Percentiles rank a stretch among this genome's conserved stretches.
These are phyloP conservation scores for Pheosia tremula DNA, from an alignment of 2,888 invertebrate genomes.

Conservation along the genomic window DNA sequence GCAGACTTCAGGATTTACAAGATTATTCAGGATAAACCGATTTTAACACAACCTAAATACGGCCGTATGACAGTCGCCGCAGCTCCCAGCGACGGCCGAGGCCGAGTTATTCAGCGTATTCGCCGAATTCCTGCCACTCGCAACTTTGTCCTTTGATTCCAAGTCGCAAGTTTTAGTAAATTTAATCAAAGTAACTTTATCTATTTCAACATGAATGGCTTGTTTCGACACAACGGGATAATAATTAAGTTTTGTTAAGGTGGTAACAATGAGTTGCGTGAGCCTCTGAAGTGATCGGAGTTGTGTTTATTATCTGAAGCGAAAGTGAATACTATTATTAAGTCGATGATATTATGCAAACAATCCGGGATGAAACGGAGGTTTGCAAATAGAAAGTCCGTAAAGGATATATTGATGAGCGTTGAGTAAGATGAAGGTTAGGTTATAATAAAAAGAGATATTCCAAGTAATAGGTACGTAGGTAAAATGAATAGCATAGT, in stretches of 20 bases:
- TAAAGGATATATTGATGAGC: background rate
- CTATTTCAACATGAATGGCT: constrained; percentile 48
- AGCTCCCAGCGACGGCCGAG: constrained; percentile 15
- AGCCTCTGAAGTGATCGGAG: constrained; percentile 6
- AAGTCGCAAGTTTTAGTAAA: constrained; percentile 45
- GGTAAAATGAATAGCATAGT: too few relatives aligned
- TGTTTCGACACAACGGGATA: constrained; percentile 38
- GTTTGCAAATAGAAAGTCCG: background rate
- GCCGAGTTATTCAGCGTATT: constrained; percentile 32
- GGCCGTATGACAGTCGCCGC: background rate
- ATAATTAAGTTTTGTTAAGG: constrained; percentile 33
- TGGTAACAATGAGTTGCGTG: constrained; percentile 19
- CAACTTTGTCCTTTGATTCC: constrained; percentile 49
- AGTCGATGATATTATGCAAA: background rate
- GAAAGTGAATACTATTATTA: constrained; percentile 1
- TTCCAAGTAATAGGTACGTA: too few relatives aligned
- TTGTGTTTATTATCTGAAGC: background rate
- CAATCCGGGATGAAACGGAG: background rate
- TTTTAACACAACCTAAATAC: constrained; percentile 26
- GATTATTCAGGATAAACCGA: constrained; percentile 26
- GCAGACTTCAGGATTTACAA: background rate
- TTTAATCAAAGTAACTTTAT: constrained; percentile 59
- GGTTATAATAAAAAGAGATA: too few relatives aligned
- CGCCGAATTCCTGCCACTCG: constrained; percentile 34
- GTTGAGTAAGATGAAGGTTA: too few relatives aligned